Evolutionary conservation across 2,888 invertebrate species (phyloP), one percentile per base, ranked within the genome.

Genomic region (Odontocerum albicorne): DNA sequence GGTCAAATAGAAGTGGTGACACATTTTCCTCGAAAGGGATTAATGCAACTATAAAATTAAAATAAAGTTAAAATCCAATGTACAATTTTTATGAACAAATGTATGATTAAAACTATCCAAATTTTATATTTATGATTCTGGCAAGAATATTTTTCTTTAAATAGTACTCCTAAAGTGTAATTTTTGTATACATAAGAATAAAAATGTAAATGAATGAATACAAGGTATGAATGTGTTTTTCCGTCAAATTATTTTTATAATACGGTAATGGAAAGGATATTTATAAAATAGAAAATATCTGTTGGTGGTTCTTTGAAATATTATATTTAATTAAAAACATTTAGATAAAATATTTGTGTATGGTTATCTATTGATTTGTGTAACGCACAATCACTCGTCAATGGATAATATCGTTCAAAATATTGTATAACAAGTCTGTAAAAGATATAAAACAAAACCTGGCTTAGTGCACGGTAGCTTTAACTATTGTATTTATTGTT

Each of bases 401-500:
- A 39, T 46, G n/a, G 36, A 33, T 22, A 60, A 47, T 52, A 50
- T 60, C 43, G 49, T 46, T 51, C 56, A 59, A 60, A 60, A 57
- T 57, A n/a, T n/a, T n/a, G n/a, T n/a, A 53, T 60, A 55, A 55
- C 49, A 60, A 54, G 47, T 60, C 40, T 49, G 32, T 57, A 60
- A 60, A 57, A 53, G 52, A 56, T 57, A 59, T 57, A 55, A 59
- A 60, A 61, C 31, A 43, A 59, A 61, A 46, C 56, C 61, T 53
- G 61, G 56, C 56, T 43, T 50, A 46, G 44, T 55, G 31, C 17
- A 40, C n/a, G 31, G 16, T 40, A 35, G 47, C 33, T 31, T 50
- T 13, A 46, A 49, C 60, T 61, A 61, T 56, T 61, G 61, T 61
- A 59, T 40, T 59, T 60, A 60, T 60, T 60, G 58, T 56, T 50